Conservation (phyloP, 1,140 invertebrate genomes). For the Acromyrmex charruanus region DNA sequence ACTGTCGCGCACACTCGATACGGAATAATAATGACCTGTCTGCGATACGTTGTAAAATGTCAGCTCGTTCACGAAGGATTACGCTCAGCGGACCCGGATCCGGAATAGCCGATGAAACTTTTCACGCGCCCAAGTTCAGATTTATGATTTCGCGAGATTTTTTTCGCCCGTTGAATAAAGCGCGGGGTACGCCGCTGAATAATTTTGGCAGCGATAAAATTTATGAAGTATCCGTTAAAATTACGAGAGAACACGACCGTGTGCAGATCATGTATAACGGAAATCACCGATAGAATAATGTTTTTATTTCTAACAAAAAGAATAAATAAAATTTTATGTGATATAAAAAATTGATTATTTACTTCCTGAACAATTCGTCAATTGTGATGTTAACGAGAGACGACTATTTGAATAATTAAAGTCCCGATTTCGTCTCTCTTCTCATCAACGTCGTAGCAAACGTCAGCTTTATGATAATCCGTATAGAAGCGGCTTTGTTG, state of each 20-base stretch:
- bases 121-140: constrained; percentile 47
- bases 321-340: constrained; percentile 13
- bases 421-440: not conserved
- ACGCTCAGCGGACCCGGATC: constrained; percentile 14
- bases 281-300: constrained; percentile 18
- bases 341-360: not conserved
- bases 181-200: constrained; percentile 26
- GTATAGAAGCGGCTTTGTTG: not conserved
- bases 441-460: not conserved
- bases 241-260: constrained; percentile 39
- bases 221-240: constrained; percentile 59
- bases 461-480: constrained; percentile 39
- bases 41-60: constrained; percentile 59
- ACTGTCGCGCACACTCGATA: constrained; percentile 50
- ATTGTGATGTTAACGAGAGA: constrained; percentile 4
- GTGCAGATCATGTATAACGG: constrained; percentile 30
- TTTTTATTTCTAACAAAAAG: not conserved
- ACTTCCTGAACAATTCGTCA: not conserved
- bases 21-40: constrained; percentile 62
- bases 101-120: constrained; percentile 51
- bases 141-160: constrained; percentile 57
- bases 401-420: not conserved
- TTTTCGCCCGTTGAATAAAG: constrained; percentile 15
- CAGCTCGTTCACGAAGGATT: constrained; percentile 59
- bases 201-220: constrained; percentile 52